phyloP scores from a whole-genome alignment of 2,113 vertebrate species.

The Neotragus moschatus region DNA sequence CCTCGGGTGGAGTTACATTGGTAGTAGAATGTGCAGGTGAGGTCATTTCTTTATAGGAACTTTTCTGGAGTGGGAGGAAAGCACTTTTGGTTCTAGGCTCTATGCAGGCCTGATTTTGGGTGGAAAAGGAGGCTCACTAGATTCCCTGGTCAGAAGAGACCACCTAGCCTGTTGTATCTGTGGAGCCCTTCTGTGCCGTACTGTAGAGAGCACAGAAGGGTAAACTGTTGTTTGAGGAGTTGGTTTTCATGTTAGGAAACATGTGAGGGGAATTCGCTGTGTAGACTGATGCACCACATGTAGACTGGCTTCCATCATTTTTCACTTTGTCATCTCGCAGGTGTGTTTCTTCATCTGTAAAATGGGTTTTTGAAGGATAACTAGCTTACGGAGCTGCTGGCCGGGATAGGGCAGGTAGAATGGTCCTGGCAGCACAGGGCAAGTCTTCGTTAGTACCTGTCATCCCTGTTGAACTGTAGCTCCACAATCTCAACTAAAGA shows the following conservation, averaged over 20 bases:
- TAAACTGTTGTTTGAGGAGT: neutral
- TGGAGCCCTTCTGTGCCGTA: neutral
- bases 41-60: neutral
- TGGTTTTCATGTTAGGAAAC: neutral
- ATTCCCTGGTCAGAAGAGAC: neutral
- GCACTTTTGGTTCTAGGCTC: neutral
- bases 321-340: neutral
- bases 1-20: neutral
- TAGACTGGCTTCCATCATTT: neutral
- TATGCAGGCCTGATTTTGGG: neutral
- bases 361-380: neutral
- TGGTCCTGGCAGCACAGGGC: neutral
- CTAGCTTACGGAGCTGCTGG: neutral
- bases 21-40: neutral
- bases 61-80: neutral
- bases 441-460: neutral
- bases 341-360: neutral
- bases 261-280: neutral
- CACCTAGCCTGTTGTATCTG: neutral
- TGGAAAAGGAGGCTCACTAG: neutral
- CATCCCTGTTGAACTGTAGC: neutral
- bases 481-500: neutral
- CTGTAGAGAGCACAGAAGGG: neutral
- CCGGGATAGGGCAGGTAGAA: neutral
- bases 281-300: no score